These are phyloP conservation scores for Lepidocolaptes lacrymiger DNA, from an alignment of 2,797 vertebrate genomes.

Conservation along the genomic window DNA sequence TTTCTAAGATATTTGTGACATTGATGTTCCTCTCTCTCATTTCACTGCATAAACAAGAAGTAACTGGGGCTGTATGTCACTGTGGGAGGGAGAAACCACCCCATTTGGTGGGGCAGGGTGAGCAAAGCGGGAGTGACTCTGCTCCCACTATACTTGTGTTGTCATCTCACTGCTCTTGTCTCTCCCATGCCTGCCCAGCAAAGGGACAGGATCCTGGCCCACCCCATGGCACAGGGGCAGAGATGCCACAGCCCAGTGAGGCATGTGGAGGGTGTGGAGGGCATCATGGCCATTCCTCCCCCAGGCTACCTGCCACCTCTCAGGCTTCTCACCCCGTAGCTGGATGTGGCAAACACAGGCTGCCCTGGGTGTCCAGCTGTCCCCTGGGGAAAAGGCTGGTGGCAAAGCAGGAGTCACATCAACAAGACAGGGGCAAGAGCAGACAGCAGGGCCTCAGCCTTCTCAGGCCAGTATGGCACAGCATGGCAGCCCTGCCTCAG, in stretches of 20 bases:
- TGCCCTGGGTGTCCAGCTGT: neutral
- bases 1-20: neutral
- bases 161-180: no score
- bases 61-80: neutral
- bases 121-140: neutral
- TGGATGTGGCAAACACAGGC: neutral
- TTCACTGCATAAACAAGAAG: neutral
- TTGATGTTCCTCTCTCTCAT: neutral
- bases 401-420: neutral
- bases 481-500: neutral
- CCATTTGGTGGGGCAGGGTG: rapidly evolving
- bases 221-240: neutral
- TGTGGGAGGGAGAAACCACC: neutral
- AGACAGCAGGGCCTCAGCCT: rapidly evolving
- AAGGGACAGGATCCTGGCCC: neutral
- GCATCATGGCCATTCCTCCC: neutral
- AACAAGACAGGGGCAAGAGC: neutral
- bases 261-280: rapidly evolving
- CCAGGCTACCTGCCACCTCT: neutral
- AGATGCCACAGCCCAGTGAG: neutral
- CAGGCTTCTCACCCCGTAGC: neutral
- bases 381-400: neutral
- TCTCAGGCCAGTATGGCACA: rapidly evolving
- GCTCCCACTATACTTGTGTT: rapidly evolving
- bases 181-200: no score